Evolutionary conservation across 2,888 invertebrate species (phyloP), one percentile per base, ranked within the genome.

Genomic region (Bellardia pandia): DNA sequence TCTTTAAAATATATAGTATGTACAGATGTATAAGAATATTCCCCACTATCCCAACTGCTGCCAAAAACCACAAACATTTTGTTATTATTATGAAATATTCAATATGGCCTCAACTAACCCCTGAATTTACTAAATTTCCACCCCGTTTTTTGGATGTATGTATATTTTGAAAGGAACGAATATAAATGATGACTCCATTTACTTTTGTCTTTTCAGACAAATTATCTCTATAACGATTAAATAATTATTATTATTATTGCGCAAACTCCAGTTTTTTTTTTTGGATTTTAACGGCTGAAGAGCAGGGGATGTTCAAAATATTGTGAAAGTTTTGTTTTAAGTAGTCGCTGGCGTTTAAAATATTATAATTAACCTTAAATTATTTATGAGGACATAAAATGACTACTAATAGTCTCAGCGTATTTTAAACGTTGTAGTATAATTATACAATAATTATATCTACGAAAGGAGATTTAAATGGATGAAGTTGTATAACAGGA

Each of bases 31-130:
- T 23, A 23, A 23, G 23, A 23, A 23, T 23, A 23, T 23, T 14
- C 14, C 51, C 51, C 14, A 3, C n/a, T 53, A 16, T 62, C 11
- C 9, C 14, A 30, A 1, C 37, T 8, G 13, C 69, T 37, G 0
- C 14, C 6, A 13, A 53, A 42, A 69, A 76, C 42, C 68, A n/a
- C 51, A 76, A 60, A 51, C 51, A 30, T 82, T 58, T 45, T 75
- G 51, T 82, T 68, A 68, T 78, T 68, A 74, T 74, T 84, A 85
- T 81, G 87, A 87, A 58, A 77, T 74, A 87, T 87, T 81, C 87
- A 87, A 87, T 85, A 87, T 85, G 87, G 87, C 87, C 68, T 62
- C 77, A 76, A 60, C 75, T 71, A 53, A 51, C 78, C 60, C 64
- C 16, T 8, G 4, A 5, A 60, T 16, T 53, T 42, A 42, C 9